Conservation (phyloP, 2,797 vertebrate species). For the Sebastes vulpes region DNA sequence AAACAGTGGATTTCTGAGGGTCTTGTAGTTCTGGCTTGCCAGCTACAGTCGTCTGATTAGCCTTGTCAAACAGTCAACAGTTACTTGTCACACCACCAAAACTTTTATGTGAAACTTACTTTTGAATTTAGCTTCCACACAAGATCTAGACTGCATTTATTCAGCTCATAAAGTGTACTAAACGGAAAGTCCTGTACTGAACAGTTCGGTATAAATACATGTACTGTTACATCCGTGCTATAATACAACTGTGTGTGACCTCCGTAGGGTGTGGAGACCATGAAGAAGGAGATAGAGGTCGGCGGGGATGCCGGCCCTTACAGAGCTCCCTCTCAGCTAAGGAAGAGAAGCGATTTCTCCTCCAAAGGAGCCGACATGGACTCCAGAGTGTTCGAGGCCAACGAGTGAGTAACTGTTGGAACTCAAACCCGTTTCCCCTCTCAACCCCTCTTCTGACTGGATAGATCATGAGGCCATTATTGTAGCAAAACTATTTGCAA, state of each 20-base stretch:
- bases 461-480: no score
- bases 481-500: no score
- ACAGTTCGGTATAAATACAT: background rate
- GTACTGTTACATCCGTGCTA: background rate
- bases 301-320: slow-evolving; percentile 89
- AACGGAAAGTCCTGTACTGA: background rate
- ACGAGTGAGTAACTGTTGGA: slow-evolving; percentile 86
- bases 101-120: background rate
- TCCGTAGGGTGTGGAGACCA: slow-evolving; percentile 89
- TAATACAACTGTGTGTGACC: background rate
- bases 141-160: background rate
- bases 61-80: background rate
- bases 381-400: slow-evolving; percentile 89
- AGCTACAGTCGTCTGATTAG: background rate
- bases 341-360: slow-evolving; percentile 92
- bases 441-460: background rate
- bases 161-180: background rate
- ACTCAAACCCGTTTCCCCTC: background rate
- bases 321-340: slow-evolving; percentile 88
- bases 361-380: slow-evolving; percentile 84
- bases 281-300: slow-evolving; percentile 92
- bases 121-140: background rate
- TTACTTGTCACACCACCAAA: background rate
- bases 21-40: background rate
- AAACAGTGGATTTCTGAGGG: background rate